Evolutionary conservation across 2,113 vertebrate species (phyloP), one percentile per base, ranked within the genome.

Genomic region (Zosterops pallidus): DNA sequence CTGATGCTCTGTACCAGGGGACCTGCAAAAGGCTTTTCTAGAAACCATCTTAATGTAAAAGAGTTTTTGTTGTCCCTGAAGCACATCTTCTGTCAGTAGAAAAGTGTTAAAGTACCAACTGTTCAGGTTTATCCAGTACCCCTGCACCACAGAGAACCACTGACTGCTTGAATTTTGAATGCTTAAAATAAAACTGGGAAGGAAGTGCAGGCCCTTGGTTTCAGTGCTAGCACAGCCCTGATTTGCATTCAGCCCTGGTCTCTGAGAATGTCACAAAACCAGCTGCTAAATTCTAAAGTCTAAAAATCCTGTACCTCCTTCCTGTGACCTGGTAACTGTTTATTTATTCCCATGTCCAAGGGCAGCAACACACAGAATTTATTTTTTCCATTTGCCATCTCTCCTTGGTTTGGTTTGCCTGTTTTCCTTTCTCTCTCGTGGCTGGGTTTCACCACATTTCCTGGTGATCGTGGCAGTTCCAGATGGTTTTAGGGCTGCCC

Each of bases 321-420:
- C 49, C 26, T 16, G 0, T 13, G 18, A 60, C 3, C 26, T 26
- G n/a, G 18, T n/a, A 24, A 2, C 29, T 18, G 12, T 1, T 13
- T 9, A 12, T 4, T 23, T 1, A 0, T 23, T 8, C 23, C n/a
- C 5, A 0, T 19, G 20, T 29, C 31, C 64, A 13, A 33, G 49
- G 29, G 23, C 89, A 70, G 35, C 35, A 24, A 1, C 57, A 7
- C 29, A 0, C 2, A 1, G 33, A 4, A 28, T 55, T 76, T 4
- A 2, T 26, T 8, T 28, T 41, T 8, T 4, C 20, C 12, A 0
- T 49, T 77, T 44, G n/a, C 60, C 29, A 3, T 14, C 78, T 44
- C 63, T 41, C 28, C 60, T 50, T 0, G 3, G 18, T 28, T 8
- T 2, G 35, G 11, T 19, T 50, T 55, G 1, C 47, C 39, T 19